These are phyloP conservation scores for Cydia splendana DNA, from an alignment of 1,140 invertebrate genomes.

Conservation along the genomic window DNA sequence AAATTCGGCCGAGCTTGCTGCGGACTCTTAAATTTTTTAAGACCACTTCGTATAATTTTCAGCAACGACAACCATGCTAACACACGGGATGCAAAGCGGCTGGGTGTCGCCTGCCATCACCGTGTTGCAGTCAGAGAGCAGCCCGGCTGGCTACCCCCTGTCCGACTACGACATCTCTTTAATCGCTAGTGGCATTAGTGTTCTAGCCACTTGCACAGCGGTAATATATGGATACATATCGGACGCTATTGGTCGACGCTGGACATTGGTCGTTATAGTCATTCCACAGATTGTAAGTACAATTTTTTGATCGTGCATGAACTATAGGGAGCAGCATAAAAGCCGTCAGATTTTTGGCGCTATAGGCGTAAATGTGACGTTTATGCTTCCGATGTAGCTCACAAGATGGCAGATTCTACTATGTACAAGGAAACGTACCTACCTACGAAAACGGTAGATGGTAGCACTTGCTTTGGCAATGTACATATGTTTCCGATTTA, in stretches of 20 bases:
- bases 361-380: no score
- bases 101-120: conserved; percentile 78
- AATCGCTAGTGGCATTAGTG: conserved; percentile 63
- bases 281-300: conserved; percentile 12
- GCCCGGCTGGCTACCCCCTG: conserved; percentile 65
- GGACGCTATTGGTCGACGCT: conserved; percentile 69
- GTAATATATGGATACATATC: conserved; percentile 53
- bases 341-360: no score
- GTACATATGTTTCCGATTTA: no score
- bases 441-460: no score
- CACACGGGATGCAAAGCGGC: conserved; percentile 74
- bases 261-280: conserved; percentile 48
- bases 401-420: no score
- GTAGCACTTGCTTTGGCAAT: no score
- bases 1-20: no score
- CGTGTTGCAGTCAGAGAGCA: conserved; percentile 53
- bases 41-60: conserved; percentile 23
- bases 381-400: no score
- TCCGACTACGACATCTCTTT: conserved; percentile 68
- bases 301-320: neutral
- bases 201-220: conserved; percentile 51
- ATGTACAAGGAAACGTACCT: no score
- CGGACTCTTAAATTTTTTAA: no score
- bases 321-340: no score
- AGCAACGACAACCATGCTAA: conserved; percentile 76